Base-by-base conservation (phyloP, 2,797 vertebrate genomes). In the Coracias cyanogaster region DNA sequence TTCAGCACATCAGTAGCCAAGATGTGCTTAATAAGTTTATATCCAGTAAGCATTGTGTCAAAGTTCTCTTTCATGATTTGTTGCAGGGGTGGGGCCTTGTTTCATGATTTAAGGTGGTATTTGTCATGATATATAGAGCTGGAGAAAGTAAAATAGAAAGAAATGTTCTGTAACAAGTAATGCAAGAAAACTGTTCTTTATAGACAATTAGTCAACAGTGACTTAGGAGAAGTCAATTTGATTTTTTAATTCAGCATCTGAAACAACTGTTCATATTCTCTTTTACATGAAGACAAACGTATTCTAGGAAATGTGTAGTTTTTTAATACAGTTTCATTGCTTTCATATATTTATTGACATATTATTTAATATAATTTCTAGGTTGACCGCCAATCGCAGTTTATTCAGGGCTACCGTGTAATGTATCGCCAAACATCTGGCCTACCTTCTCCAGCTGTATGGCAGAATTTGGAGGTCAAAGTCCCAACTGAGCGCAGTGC, bases 381-480 rank as follows among this genome's bases (percentile, higher is more conserved):
- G 99, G 99, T 99, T 93, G 99, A 99, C 87, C 99, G 99, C 24
- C 99, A 99, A 85, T 99, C 99, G 22, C 99, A 99, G 97, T 99
- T 99, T 96, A 99, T 99, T 97, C 99, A 99, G 98, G 99, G 99
- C 67, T 99, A 99, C 98, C 97, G 99, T 54, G 98, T 99, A 62
- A 97, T 99, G 94, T 99, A 99, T 91, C 98, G 99, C 70, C 99
- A 99, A 95, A 99, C 98, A 2, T 99, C 99, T 3, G 99, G 99
- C 8, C 97, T 99, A 58, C 98, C 98, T 6, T 98, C 98, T 5
- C 98, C 99, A 1, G 98, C 99, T 28, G 61, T 96, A 0, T 99
- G 99, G 99, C 99, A 99, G 97, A 99, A 97, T 55, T 97, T 99
- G 95, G 99, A 99, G 45, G 99, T 99, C 69, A 99, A 99, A 91